Percentiles rank a stretch among this genome's conserved stretches.
phyloP scores from a whole-genome alignment of 2,888 invertebrate species.

The Drosophila engyochracea region DNA sequence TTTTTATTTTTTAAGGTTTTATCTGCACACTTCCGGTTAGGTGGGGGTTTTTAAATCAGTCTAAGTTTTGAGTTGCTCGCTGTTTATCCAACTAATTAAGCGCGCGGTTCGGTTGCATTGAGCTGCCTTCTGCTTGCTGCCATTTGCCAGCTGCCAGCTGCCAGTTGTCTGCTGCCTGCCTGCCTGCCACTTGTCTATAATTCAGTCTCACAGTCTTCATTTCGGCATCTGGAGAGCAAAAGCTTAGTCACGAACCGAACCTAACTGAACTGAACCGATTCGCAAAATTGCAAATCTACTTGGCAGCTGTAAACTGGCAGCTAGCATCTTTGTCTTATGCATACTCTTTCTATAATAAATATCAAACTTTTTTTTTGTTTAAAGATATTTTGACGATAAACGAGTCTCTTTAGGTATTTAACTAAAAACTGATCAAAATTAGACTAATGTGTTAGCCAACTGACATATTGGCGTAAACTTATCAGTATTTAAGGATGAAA shows the following conservation, averaged over 20 bases:
- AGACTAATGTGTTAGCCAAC: neutral
- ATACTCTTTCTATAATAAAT: slow-evolving; percentile 14
- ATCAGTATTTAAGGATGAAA: neutral
- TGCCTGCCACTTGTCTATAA: slow-evolving; percentile 56
- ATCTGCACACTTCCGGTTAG: slow-evolving; percentile 67
- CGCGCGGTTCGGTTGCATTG: slow-evolving; percentile 41
- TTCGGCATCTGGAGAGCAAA: slow-evolving; percentile 43
- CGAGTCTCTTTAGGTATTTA: neutral
- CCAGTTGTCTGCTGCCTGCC: slow-evolving; percentile 5
- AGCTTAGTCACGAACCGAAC: slow-evolving; percentile 72
- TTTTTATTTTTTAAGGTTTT: slow-evolving; percentile 23
- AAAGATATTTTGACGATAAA: neutral
- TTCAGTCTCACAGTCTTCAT: slow-evolving; percentile 10
- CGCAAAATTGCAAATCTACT: slow-evolving; percentile 56
- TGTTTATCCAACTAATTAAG: slow-evolving; percentile 65
- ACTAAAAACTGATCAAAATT: neutral
- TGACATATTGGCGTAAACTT: neutral
- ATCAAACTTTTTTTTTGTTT: neutral
- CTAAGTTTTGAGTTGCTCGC: slow-evolving; percentile 15
- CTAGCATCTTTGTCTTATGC: slow-evolving; percentile 20
- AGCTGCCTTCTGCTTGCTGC: slow-evolving; percentile 33
- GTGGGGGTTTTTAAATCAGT: neutral
- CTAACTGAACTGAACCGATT: slow-evolving; percentile 11
- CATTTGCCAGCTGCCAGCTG: slow-evolving; percentile 4
- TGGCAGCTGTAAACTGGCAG: slow-evolving; percentile 55